Percentiles rank a stretch among this genome's conserved stretches.
These are phyloP conservation scores for Danionella dracula DNA, from an alignment of 2,797 vertebrate species.

Conservation along the genomic window DNA sequence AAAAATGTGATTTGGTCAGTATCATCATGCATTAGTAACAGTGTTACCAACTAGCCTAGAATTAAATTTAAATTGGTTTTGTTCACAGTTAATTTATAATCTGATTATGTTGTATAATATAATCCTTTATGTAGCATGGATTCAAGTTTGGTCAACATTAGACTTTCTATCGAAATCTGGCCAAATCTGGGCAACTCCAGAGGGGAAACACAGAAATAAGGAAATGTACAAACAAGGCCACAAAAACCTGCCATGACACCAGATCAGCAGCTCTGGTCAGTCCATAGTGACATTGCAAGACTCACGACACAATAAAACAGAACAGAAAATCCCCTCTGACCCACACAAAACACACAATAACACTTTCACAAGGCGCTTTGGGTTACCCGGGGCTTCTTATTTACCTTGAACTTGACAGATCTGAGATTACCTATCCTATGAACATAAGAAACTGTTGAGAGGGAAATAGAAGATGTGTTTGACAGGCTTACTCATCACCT, in stretches of 20 bases:
- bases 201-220: not conserved
- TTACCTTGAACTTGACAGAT: not conserved
- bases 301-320: slow-evolving; percentile 29
- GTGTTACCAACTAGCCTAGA: too few relatives aligned
- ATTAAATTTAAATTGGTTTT: too few relatives aligned
- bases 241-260: slow-evolving; percentile 31
- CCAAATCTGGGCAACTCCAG: not conserved
- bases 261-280: slow-evolving; percentile 37
- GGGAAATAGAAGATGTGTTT: not conserved
- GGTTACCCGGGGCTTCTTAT: slow-evolving; percentile 7
- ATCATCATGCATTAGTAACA: too few relatives aligned
- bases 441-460: slow-evolving; percentile 1
- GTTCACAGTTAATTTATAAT: too few relatives aligned
- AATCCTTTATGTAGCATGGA: too few relatives aligned
- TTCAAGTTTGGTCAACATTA: too few relatives aligned
- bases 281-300: slow-evolving; percentile 24
- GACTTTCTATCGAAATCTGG: not conserved
- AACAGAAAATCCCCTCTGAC: slow-evolving; percentile 44
- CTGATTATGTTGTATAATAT: too few relatives aligned
- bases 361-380: slow-evolving; percentile 24
- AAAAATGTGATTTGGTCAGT: too few relatives aligned
- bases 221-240: not conserved
- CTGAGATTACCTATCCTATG: not conserved
- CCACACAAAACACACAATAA: slow-evolving; percentile 20
- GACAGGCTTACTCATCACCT: slow-evolving; percentile 26